phyloP scores from a whole-genome alignment of 2,888 invertebrate genomes.

The Kuschelorhynchus macadamiae region DNA sequence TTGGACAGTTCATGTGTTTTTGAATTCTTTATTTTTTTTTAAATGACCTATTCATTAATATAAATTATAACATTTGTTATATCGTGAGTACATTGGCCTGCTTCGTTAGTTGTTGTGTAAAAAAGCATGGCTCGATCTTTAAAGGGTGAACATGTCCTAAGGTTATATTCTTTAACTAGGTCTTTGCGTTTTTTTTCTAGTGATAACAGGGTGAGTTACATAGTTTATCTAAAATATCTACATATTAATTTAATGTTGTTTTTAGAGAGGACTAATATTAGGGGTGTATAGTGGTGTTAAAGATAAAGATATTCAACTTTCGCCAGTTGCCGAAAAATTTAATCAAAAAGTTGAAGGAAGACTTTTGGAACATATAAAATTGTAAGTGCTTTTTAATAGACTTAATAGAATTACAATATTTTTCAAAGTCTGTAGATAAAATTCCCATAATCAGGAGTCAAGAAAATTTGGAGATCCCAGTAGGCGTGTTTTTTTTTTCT shows the following conservation, averaged over 20 bases:
- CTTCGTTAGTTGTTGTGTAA: too few species aligned
- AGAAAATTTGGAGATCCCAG: too few species aligned
- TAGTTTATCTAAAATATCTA: constrained; percentile 11
- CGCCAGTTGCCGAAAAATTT: constrained; percentile 69
- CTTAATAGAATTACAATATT: too few species aligned
- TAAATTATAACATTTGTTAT: too few species aligned
- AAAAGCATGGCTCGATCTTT: constrained; percentile 37
- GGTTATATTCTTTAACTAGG: constrained; percentile 57
- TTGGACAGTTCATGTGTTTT: too few species aligned
- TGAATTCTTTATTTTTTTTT: too few species aligned
- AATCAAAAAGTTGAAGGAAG: constrained; percentile 69
- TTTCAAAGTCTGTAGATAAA: too few species aligned
- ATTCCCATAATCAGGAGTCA: too few species aligned
- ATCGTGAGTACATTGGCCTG: too few species aligned
- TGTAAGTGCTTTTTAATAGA: constrained; percentile 70
- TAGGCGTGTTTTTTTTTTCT: too few species aligned
- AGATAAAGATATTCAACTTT: constrained; percentile 67
- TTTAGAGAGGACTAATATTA: constrained; percentile 72
- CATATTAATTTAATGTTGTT: constrained; percentile 19
- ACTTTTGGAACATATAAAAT: constrained; percentile 68
- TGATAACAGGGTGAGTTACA: constrained; percentile 53
- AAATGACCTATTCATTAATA: too few species aligned
- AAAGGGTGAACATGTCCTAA: constrained; percentile 57
- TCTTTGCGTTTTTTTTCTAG: constrained; percentile 52
- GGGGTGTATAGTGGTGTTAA: constrained; percentile 70